Percentiles rank a stretch among this genome's conserved stretches.
Conservation (phyloP, 2,797 vertebrate genomes). For the Cuniculus paca region DNA sequence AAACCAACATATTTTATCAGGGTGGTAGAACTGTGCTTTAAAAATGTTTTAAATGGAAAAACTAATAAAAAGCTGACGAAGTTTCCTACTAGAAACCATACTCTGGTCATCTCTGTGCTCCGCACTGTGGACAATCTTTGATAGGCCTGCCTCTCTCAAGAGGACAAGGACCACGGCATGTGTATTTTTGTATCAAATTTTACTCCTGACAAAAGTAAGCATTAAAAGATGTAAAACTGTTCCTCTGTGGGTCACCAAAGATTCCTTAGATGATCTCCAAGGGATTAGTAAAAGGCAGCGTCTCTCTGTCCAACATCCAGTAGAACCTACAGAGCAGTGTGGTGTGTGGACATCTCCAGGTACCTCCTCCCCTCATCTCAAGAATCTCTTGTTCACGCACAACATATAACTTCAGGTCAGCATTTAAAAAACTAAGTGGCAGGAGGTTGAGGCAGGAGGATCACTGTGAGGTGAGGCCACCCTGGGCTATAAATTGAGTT, state of each 20-base stretch:
- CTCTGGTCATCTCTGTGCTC: background rate
- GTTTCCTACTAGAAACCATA: background rate
- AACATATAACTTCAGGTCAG: background rate
- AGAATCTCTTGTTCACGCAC: background rate
- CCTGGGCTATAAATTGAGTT: background rate
- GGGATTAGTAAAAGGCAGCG: background rate
- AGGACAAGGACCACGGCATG: background rate
- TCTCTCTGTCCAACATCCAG: background rate
- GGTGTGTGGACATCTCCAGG: background rate
- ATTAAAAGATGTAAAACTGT: background rate
- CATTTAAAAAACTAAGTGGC: slow-evolving; percentile 28
- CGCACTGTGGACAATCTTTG: background rate
- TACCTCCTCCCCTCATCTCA: background rate
- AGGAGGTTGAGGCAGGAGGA: background rate
- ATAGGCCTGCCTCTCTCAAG: background rate
- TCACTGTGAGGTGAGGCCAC: background rate
- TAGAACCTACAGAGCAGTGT: background rate
- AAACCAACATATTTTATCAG: background rate
- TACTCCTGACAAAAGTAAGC: background rate
- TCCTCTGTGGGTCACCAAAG: background rate
- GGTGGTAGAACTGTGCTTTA: background rate
- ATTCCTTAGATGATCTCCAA: background rate
- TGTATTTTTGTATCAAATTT: background rate
- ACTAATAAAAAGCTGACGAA: background rate
- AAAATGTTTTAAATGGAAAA: background rate